Percentiles rank a stretch among this genome's conserved stretches.
phyloP scores from a whole-genome alignment of 2,113 vertebrate species.

The Python bivittatus region DNA sequence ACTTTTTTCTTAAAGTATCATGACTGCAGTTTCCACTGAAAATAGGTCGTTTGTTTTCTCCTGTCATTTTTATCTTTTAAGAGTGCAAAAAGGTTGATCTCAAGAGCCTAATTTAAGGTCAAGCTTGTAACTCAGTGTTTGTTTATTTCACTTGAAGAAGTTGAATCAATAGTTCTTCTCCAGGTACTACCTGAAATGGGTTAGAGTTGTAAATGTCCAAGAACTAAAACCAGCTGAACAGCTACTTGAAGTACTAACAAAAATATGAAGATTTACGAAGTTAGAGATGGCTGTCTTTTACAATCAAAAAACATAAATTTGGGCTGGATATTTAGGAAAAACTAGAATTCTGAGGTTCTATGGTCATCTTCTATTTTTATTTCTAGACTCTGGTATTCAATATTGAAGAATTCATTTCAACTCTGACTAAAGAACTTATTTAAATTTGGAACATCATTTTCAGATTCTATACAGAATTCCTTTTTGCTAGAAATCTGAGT shows the following conservation, averaged over 20 bases:
- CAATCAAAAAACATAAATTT: background rate
- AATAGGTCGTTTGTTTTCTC: background rate
- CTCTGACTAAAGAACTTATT: background rate
- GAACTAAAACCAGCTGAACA: background rate
- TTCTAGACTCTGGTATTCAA: background rate
- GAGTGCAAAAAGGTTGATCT: background rate
- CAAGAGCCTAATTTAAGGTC: background rate
- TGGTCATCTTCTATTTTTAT: background rate
- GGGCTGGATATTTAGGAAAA: background rate
- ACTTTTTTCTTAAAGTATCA: background rate
- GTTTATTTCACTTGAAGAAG: background rate
- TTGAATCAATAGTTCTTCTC: constrained; percentile 7
- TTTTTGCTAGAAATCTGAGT: background rate
- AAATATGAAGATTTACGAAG: background rate
- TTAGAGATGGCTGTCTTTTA: background rate
- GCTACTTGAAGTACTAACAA: background rate
- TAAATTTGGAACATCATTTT: background rate
- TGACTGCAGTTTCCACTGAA: background rate
- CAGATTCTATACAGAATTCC: background rate
- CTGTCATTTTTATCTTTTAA: background rate
- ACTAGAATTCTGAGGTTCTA: background rate
- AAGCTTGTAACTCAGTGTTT: background rate
- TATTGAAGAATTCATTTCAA: background rate
- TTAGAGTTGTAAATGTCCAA: background rate
- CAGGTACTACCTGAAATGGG: background rate